Evolutionary conservation across 2,113 vertebrate genomes (phyloP).

Genomic region (Podilymbus podiceps): DNA sequence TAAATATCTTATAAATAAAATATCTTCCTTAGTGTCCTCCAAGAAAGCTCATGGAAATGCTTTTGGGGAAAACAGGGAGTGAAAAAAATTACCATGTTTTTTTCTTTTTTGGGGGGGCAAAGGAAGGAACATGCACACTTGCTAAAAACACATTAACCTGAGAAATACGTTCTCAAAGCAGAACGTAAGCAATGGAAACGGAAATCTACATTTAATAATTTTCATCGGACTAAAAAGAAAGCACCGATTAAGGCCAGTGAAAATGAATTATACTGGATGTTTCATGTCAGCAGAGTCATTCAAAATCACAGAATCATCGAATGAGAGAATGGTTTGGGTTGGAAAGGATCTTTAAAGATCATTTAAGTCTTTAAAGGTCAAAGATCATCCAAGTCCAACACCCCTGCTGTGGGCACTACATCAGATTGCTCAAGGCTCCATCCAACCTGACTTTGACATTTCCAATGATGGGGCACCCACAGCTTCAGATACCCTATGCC

Average conservation of each 20-base stretch:
- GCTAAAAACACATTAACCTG: background rate
- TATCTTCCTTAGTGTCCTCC: background rate
- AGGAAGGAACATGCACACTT: background rate
- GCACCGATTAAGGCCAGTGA: background rate
- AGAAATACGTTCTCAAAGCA: background rate
- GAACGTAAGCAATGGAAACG: background rate
- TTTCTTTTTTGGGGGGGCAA: too few relatives aligned
- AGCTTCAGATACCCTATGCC: background rate
- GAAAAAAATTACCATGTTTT: background rate
- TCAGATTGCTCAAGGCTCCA: fast-evolving
- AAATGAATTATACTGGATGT: background rate
- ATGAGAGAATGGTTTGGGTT: background rate
- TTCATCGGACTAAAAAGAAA: background rate
- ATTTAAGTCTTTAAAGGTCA: background rate
- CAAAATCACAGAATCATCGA: background rate
- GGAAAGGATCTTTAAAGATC: background rate
- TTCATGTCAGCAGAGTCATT: background rate
- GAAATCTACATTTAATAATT: background rate
- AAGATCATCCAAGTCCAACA: background rate
- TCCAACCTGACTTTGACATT: background rate
- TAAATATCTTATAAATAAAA: background rate
- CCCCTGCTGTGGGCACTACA: background rate
- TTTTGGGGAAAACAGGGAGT: background rate
- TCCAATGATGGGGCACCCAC: background rate
- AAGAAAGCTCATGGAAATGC: background rate